phyloP scores from a whole-genome alignment of 2,888 invertebrate species.

The Pachliopta kotzebuea region DNA sequence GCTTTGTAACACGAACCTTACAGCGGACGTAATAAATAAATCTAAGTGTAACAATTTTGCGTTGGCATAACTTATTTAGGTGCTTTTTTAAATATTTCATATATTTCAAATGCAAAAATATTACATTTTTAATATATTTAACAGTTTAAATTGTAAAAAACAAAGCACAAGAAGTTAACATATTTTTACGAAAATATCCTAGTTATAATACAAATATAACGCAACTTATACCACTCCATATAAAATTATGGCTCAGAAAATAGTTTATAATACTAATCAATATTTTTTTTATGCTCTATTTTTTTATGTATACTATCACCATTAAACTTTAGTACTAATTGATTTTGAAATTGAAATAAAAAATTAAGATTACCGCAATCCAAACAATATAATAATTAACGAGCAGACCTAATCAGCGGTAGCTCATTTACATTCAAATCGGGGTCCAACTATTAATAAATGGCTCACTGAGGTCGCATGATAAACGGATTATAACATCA shows the following conservation, averaged over 20 bases:
- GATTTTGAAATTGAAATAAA: background rate
- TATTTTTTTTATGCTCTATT: background rate
- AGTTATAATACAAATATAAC: too few species aligned
- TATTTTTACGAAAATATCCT: too few species aligned
- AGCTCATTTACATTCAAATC: conserved; percentile 19
- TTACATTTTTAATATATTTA: too few species aligned
- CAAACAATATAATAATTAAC: background rate
- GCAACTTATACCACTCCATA: background rate
- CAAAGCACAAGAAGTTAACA: too few species aligned
- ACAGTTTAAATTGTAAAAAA: too few species aligned
- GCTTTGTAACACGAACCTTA: background rate
- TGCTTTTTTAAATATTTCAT: too few species aligned
- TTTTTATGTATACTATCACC: too few species aligned
- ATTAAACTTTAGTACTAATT: background rate
- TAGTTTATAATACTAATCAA: background rate
- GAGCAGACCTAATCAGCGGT: conserved; percentile 1
- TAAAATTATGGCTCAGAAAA: background rate
- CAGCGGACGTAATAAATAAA: background rate
- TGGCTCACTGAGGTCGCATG: conserved; percentile 9
- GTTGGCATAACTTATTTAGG: background rate
- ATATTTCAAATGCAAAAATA: too few species aligned
- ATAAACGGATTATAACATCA: conserved; percentile 21
- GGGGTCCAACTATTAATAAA: conserved; percentile 15
- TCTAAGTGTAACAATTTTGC: background rate
- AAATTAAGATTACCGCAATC: background rate